Evolutionary conservation across 2,797 vertebrate species (phyloP).

Genomic region (Gambusia yucatana): DNA sequence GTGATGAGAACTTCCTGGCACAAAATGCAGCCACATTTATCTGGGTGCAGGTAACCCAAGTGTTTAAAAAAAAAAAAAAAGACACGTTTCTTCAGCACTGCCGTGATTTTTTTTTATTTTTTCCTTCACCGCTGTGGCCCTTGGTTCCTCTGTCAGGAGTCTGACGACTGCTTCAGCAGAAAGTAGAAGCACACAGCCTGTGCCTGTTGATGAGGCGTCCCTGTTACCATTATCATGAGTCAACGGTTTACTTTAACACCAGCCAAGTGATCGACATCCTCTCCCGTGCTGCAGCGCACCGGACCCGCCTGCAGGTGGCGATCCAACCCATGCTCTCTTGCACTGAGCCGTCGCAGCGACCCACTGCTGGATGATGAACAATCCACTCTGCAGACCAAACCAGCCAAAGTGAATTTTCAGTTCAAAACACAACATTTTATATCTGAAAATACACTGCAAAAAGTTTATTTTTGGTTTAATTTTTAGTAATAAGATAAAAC

Average conservation of each 20-base stretch:
- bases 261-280: constrained; percentile 31
- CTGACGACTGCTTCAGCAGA: constrained; percentile 47
- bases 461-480: no score
- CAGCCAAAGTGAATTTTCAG: constrained; percentile 49
- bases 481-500: no score
- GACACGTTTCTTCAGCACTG: constrained; percentile 76
- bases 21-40: constrained; percentile 75
- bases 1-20: constrained; percentile 46
- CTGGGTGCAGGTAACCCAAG: constrained; percentile 87
- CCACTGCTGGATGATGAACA: constrained; percentile 25
- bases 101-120: constrained; percentile 24
- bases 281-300: constrained; percentile 66
- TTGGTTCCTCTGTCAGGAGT: constrained; percentile 58
- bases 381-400: constrained; percentile 33
- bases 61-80: constrained; percentile 42
- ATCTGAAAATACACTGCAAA: neutral
- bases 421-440: neutral
- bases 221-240: constrained; percentile 39
- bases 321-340: constrained; percentile 52
- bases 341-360: neutral
- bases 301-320: constrained; percentile 76
- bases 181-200: constrained; percentile 61
- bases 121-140: constrained; percentile 74
- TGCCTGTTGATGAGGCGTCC: constrained; percentile 70
- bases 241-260: constrained; percentile 30